Evolutionary conservation across 2,888 invertebrate species (phyloP).

Genomic region (Lacanobia wlatinum): DNA sequence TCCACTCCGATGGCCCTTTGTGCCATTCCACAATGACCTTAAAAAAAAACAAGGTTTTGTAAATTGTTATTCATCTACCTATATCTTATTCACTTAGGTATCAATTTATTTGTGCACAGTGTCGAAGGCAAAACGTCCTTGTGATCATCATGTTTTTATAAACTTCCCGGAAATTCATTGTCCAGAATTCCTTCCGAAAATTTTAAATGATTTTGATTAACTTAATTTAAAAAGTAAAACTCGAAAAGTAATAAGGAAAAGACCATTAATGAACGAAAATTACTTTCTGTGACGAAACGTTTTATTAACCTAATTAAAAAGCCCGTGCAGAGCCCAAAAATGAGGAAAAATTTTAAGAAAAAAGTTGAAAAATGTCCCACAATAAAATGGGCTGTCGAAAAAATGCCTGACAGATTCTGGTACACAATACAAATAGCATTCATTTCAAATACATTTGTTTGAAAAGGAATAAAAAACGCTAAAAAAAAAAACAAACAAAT

Average conservation of each 20-base stretch:
- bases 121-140: neutral
- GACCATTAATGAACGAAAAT: conserved; percentile 53
- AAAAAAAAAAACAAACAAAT: neutral
- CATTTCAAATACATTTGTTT: conserved; percentile 18
- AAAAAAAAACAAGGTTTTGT: conserved; percentile 60
- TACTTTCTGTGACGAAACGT: conserved; percentile 53
- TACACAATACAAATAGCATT: conserved; percentile 28
- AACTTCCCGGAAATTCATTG: conserved; percentile 7
- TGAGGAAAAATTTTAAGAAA: conserved; percentile 15
- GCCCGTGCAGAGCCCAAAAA: conserved; percentile 26
- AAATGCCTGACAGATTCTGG: conserved; percentile 21
- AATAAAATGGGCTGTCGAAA: conserved; percentile 28
- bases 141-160: neutral
- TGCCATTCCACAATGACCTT: conserved; percentile 69
- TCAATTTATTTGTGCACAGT: neutral
- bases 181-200: conserved; percentile 3
- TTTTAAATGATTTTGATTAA: conserved; percentile 41
- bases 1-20: conserved; percentile 65
- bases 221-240: conserved; percentile 41
- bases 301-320: conserved; percentile 60
- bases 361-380: conserved; percentile 19
- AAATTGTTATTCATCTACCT: conserved; percentile 4
- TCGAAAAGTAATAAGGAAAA: conserved; percentile 46
- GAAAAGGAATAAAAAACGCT: conserved; percentile 12
- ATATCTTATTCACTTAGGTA: neutral